These are phyloP conservation scores for Thymelicus lineola DNA, from an alignment of 2,888 invertebrate species.

Conservation along the genomic window DNA sequence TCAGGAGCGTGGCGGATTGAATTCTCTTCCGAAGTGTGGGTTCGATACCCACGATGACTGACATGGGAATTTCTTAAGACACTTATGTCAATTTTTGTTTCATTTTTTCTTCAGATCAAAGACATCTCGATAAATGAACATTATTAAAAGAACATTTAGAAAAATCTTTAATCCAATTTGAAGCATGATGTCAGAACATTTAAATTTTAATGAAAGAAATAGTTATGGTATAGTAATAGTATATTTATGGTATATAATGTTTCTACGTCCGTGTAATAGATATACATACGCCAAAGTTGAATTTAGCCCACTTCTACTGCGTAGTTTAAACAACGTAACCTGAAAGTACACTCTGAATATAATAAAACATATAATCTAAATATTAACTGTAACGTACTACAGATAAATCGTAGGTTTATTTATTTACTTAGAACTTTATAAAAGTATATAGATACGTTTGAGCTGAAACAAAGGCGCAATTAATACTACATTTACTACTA, in stretches of 20 bases:
- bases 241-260: too few species aligned
- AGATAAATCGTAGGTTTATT: too few species aligned
- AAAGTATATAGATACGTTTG: too few species aligned
- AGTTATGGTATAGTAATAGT: too few species aligned
- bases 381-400: too few species aligned
- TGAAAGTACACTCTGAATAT: background rate
- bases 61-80: constrained; percentile 10
- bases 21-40: constrained; percentile 12
- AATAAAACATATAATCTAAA: background rate
- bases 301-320: background rate
- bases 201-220: too few species aligned
- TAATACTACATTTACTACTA: too few species aligned
- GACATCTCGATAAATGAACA: background rate
- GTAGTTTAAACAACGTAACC: background rate
- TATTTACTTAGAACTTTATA: too few species aligned
- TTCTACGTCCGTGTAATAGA: too few species aligned
- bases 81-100: constrained; percentile 8
- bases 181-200: background rate
- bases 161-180: background rate
- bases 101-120: constrained; percentile 2
- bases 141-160: background rate
- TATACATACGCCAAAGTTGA: constrained; percentile 8
- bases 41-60: constrained; percentile 12
- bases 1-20: constrained; percentile 27
- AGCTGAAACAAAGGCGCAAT: too few species aligned